Conservation (phyloP, 1,140 invertebrate genomes). For the roundworm (Caenorhabditis elegans) region WBcel235 BX284602.5:349501-350000, state of each 20-base stretch:
- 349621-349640: slow-evolving; percentile 44
- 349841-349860: slow-evolving; percentile 45
- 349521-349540: background rate
- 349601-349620: slow-evolving; percentile 43
- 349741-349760: slow-evolving; percentile 52
- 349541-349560: background rate
- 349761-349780: slow-evolving; percentile 50
- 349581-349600: slow-evolving; percentile 47
- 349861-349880: slow-evolving; percentile 35
- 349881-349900: background rate
- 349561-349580: slow-evolving; percentile 46
- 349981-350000: slow-evolving; percentile 53
- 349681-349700: slow-evolving; percentile 42
- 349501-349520: background rate
- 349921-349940: slow-evolving; percentile 49
- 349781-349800: slow-evolving; percentile 50
- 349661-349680: background rate
- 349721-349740: slow-evolving; percentile 51
- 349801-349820: slow-evolving; percentile 49
- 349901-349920: slow-evolving; percentile 50
- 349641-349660: background rate
- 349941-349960: slow-evolving; percentile 54
- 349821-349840: slow-evolving; percentile 49
- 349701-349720: slow-evolving; percentile 46
- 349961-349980: slow-evolving; percentile 52